Conservation (phyloP, 2,888 invertebrate species). For the Mythimna albipuncta region DNA sequence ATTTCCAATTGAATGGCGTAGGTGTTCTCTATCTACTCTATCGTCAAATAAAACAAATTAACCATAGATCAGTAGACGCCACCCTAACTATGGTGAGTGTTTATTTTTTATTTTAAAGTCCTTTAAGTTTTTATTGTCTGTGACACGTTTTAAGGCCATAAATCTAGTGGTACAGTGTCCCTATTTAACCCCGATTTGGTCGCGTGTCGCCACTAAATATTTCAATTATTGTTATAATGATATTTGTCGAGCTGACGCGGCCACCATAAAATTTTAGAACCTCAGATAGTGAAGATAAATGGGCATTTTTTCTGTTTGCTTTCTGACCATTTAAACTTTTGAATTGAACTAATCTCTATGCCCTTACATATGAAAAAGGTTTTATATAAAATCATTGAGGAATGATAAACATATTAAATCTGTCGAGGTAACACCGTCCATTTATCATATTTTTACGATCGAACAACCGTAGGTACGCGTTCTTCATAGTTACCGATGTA, state of each 20-base stretch:
- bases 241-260: conserved; percentile 73
- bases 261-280: conserved; percentile 73
- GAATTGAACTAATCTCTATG: conserved; percentile 34
- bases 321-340: conserved; percentile 57
- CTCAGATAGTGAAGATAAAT: conserved; percentile 66
- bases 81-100: conserved; percentile 25
- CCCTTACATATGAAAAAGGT: conserved; percentile 15
- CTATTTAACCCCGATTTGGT: conserved; percentile 72
- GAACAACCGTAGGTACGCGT: conserved; percentile 39
- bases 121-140: conserved; percentile 58
- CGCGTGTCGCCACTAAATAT: conserved; percentile 84
- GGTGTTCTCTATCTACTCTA: conserved; percentile 24
- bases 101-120: conserved; percentile 46
- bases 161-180: conserved; percentile 72
- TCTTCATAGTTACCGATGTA: conserved; percentile 38
- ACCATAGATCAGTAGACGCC: conserved; percentile 22
- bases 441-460: conserved; percentile 57
- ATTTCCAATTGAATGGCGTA: conserved; percentile 40
- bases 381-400: conserved; percentile 26
- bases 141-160: conserved; percentile 65
- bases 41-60: conserved; percentile 32
- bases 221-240: conserved; percentile 84
- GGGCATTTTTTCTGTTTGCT: conserved; percentile 63
- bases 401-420: conserved; percentile 49
- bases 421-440: conserved; percentile 38